These are phyloP conservation scores for Xiphophorus hellerii DNA, from an alignment of 2,113 vertebrate genomes.

Conservation along the genomic window DNA sequence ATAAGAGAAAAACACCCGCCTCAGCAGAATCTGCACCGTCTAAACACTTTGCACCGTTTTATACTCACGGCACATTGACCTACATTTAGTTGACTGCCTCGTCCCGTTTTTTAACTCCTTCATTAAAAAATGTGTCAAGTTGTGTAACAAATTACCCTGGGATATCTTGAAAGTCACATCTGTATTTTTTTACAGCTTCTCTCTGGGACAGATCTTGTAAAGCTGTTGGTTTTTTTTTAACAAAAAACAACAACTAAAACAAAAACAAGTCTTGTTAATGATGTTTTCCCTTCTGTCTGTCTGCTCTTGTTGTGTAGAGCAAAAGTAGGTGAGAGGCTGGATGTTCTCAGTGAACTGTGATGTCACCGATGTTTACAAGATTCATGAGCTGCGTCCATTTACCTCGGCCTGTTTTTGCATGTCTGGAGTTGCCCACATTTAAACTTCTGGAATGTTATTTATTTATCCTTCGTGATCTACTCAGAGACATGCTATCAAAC, in stretches of 20 bases:
- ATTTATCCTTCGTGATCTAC: not conserved
- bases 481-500: not conserved
- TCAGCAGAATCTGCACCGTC: not conserved
- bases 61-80: conserved; percentile 27
- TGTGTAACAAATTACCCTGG: not conserved
- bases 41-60: conserved; percentile 15
- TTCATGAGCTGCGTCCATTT: not conserved
- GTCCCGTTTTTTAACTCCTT: not conserved
- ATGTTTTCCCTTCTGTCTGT: conserved; percentile 8
- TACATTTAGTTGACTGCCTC: conserved; percentile 21
- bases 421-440: not conserved
- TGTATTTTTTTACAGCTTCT: conserved; percentile 1
- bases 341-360: not conserved
- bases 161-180: not conserved
- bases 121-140: not conserved
- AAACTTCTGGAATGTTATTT: not conserved
- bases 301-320: conserved; percentile 29
- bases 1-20: not conserved
- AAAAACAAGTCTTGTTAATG: not conserved
- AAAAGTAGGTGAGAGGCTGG: conserved; percentile 58
- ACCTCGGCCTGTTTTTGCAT: not conserved
- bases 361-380: conserved; percentile 5
- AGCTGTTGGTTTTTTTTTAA: conserved; percentile 19
- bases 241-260: not conserved
- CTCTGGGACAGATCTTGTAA: conserved; percentile 39